Evolutionary conservation across 2,113 vertebrate genomes (phyloP).

Genomic region (Empidonax traillii): DNA sequence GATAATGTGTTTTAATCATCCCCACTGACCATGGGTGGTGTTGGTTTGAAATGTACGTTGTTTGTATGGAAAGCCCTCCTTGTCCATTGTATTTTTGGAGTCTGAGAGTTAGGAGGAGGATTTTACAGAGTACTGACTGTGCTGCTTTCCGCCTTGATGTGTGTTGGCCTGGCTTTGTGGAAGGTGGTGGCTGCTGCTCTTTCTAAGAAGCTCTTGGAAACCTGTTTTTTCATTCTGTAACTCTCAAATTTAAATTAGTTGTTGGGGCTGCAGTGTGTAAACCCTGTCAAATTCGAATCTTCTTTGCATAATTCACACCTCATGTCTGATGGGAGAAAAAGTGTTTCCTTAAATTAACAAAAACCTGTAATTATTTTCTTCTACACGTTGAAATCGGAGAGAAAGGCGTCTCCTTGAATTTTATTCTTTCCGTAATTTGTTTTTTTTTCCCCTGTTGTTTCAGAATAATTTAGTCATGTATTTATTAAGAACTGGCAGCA

Average conservation of each 20-base stretch:
- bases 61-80: background rate
- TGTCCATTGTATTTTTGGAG: background rate
- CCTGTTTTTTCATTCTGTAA: slow-evolving; percentile 13
- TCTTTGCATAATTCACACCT: slow-evolving; percentile 76
- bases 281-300: slow-evolving; percentile 58
- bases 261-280: slow-evolving; percentile 65
- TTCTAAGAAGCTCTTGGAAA: slow-evolving; percentile 27
- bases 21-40: fast-evolving
- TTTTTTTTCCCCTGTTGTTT: slow-evolving; percentile 34
- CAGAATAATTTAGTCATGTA: slow-evolving; percentile 32
- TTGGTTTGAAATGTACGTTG: background rate
- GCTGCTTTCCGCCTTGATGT: background rate
- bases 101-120: background rate
- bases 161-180: slow-evolving; percentile 2
- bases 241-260: slow-evolving; percentile 51
- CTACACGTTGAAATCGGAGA: slow-evolving; percentile 37
- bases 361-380: slow-evolving; percentile 64
- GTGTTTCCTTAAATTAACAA: slow-evolving; percentile 75
- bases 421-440: slow-evolving; percentile 14
- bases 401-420: slow-evolving; percentile 28
- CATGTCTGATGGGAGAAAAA: slow-evolving; percentile 62
- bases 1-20: background rate
- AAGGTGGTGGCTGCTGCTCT: background rate
- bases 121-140: background rate
- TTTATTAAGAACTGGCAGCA: slow-evolving; percentile 28